Percentiles rank a stretch among this genome's conserved stretches.
phyloP scores from a whole-genome alignment of 2,888 invertebrate genomes.

The Sycophila texana region DNA sequence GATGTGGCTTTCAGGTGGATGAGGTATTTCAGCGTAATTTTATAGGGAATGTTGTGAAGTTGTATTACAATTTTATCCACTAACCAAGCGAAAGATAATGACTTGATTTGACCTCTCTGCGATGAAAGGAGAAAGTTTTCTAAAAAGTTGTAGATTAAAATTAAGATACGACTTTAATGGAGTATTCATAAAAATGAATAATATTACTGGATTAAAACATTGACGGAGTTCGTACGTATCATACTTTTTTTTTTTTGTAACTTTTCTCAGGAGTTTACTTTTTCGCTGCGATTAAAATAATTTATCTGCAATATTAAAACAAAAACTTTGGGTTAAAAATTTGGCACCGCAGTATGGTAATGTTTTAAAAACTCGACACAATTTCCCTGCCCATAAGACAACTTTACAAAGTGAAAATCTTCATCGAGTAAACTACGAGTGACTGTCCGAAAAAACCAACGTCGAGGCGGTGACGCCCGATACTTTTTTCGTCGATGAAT shows the following conservation, averaged over 20 bases:
- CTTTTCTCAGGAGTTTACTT: too few relatives aligned
- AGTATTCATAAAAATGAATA: not conserved
- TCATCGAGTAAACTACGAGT: too few relatives aligned
- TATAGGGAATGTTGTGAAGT: not conserved
- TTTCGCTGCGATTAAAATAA: too few relatives aligned
- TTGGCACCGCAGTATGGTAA: too few relatives aligned
- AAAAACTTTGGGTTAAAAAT: too few relatives aligned
- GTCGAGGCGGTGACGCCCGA: not conserved
- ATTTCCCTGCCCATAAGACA: too few relatives aligned
- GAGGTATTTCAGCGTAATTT: constrained; percentile 19
- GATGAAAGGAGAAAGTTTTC: not conserved
- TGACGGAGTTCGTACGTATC: too few relatives aligned
- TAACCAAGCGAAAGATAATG: constrained; percentile 19
- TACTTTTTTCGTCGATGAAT: too few relatives aligned
- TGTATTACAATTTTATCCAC: constrained; percentile 6
- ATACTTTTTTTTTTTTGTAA: too few relatives aligned
- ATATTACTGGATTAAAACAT: not conserved
- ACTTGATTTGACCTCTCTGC: constrained; percentile 23
- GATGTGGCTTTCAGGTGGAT: constrained; percentile 1
- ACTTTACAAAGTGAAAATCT: too few relatives aligned
- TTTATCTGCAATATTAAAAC: too few relatives aligned
- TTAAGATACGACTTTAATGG: constrained; percentile 7
- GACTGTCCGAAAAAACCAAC: not conserved
- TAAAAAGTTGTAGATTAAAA: constrained; percentile 26
- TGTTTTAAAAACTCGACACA: too few relatives aligned